Conservation (phyloP, 2,797 vertebrate species). For the Anolis apletophallus region DNA sequence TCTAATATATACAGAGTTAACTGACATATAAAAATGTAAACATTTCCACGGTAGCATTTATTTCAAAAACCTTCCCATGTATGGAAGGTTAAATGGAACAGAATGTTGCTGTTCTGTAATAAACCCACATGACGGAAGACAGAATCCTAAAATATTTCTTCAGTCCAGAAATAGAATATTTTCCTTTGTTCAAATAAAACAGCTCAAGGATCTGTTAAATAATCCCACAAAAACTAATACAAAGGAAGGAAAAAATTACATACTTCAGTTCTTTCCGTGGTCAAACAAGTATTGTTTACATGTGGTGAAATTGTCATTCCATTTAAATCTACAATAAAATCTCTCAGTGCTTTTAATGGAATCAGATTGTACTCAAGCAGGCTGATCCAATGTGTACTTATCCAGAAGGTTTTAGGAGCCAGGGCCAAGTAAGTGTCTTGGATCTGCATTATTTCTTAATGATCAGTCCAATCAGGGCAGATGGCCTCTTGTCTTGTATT, state of each 20-base stretch:
- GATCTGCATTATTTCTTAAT: not conserved
- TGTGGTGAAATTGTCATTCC: not conserved
- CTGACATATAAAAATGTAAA: constrained; percentile 64
- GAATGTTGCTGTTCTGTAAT: constrained; percentile 51
- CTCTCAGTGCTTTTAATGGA: not conserved
- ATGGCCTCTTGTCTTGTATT: not conserved
- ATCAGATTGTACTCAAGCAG: not conserved
- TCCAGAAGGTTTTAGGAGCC: not conserved
- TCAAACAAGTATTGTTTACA: not conserved
- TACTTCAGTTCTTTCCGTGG: not conserved
- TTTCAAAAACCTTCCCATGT: constrained; percentile 49
- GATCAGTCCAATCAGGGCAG: not conserved
- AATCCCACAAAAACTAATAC: constrained; percentile 16
- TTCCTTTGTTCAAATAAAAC: constrained; percentile 14
- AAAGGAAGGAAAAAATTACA: constrained; percentile 52
- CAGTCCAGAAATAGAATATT: constrained; percentile 5
- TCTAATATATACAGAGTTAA: constrained; percentile 23
- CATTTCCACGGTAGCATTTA: constrained; percentile 52
- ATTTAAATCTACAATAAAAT: not conserved
- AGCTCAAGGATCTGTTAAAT: constrained; percentile 28
- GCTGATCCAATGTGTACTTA: not conserved
- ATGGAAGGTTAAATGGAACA: constrained; percentile 51
- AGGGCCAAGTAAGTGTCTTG: not conserved
- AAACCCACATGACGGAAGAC: constrained; percentile 54
- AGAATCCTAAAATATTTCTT: constrained; percentile 52